These are phyloP conservation scores for Nesoenas mayeri DNA, from an alignment of 2,113 vertebrate species.

Conservation along the genomic window DNA sequence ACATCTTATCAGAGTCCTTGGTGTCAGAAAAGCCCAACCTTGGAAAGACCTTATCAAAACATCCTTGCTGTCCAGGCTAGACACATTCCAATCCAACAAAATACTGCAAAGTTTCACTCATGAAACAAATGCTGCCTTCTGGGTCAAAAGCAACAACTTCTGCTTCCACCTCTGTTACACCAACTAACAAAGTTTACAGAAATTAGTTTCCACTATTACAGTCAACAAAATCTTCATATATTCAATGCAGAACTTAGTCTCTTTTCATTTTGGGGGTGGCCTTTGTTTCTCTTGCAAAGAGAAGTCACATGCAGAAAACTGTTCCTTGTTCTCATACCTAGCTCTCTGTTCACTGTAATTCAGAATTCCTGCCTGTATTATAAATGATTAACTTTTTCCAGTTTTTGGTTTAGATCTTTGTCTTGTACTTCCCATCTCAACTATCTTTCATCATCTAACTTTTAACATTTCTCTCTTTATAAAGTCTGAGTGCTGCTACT, in stretches of 20 bases:
- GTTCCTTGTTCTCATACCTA: not conserved
- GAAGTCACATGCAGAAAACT: not conserved
- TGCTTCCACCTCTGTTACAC: not conserved
- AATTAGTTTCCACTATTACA: not conserved
- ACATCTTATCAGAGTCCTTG: constrained; percentile 15
- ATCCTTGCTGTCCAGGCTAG: not conserved
- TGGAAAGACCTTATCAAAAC: constrained; percentile 19
- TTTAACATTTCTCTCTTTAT: not conserved
- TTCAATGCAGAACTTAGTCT: not conserved
- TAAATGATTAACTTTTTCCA: not conserved
- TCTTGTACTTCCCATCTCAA: not conserved
- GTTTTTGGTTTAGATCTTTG: constrained; percentile 3
- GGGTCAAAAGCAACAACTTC: not conserved
- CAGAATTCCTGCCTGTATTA: not conserved
- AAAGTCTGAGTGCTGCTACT: not conserved
- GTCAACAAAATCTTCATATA: not conserved
- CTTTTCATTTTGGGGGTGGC: not conserved
- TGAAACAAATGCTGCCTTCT: not conserved
- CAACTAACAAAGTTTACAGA: not conserved
- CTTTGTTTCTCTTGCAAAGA: not conserved
- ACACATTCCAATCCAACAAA: constrained; percentile 28
- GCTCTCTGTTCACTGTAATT: not conserved
- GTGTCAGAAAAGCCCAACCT: not conserved
- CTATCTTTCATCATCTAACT: not conserved
- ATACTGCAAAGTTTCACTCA: not conserved